These are phyloP conservation scores for Ligdia adustata DNA, from an alignment of 2,888 invertebrate species.

Conservation along the genomic window DNA sequence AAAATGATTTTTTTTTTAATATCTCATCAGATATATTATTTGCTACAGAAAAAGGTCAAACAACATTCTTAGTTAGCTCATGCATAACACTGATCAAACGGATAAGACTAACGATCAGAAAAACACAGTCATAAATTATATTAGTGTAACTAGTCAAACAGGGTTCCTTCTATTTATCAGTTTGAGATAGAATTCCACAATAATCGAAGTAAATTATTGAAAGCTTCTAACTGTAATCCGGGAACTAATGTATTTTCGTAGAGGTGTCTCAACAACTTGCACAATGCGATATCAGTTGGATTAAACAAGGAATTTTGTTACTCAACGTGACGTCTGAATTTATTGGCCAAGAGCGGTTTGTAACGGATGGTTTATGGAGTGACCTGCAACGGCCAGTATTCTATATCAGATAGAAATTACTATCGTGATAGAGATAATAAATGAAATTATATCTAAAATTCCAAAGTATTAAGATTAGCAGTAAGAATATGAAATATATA, in stretches of 20 bases:
- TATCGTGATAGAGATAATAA: constrained; percentile 21
- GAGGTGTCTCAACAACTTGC: constrained; percentile 22
- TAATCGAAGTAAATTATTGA: constrained; percentile 18
- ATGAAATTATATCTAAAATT: constrained; percentile 24
- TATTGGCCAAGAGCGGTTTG: constrained; percentile 33
- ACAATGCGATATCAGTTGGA: constrained; percentile 32
- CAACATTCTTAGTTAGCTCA: no score
- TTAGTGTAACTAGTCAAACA: constrained; percentile 2
- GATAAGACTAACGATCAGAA: constrained; percentile 15
- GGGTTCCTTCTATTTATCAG: constrained; percentile 13
- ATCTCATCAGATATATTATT: no score
- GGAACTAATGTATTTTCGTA: constrained; percentile 11
- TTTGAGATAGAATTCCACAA: constrained; percentile 19
- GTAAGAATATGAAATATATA: no score
- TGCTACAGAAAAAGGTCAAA: constrained; percentile 14
- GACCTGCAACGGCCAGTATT: constrained; percentile 27
- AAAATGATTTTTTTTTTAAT: no score
- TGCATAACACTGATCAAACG: constrained; percentile 13
- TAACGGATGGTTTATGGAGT: constrained; percentile 31
- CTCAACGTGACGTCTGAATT: constrained; percentile 33
- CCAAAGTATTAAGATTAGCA: constrained; percentile 26
- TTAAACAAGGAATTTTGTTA: constrained; percentile 31
- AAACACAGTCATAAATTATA: constrained; percentile 17
- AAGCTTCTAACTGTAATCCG: constrained; percentile 1
- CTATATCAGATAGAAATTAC: constrained; percentile 26